Conservation (phyloP, 2,888 invertebrate genomes). For the Heliothis peltigera region DNA sequence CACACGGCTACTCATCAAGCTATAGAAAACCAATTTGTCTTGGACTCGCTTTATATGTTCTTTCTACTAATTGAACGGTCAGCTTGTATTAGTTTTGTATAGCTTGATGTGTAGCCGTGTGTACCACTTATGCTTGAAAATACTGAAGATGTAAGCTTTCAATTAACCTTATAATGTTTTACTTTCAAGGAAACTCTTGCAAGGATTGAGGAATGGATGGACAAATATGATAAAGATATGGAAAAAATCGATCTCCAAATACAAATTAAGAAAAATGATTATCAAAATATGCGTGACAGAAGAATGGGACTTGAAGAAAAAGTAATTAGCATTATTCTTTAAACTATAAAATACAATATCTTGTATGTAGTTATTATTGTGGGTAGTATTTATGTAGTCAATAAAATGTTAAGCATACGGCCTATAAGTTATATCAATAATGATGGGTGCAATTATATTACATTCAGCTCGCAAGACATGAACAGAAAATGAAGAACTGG, state of each 20-base stretch:
- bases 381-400: too few relatives aligned
- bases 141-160: background rate
- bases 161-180: background rate
- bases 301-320: conserved; percentile 66
- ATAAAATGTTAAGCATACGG: too few relatives aligned
- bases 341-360: background rate
- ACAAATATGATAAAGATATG: conserved; percentile 81
- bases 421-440: too few relatives aligned
- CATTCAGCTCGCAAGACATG: conserved; percentile 71
- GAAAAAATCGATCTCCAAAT: conserved; percentile 80
- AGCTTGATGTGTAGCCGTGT: too few relatives aligned
- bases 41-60: too few relatives aligned
- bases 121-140: too few relatives aligned
- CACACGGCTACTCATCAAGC: too few relatives aligned
- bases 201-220: conserved; percentile 80
- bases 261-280: conserved; percentile 77
- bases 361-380: too few relatives aligned
- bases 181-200: conserved; percentile 76
- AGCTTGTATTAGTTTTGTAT: too few relatives aligned
- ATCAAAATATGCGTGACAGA: conserved; percentile 69
- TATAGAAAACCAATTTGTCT: too few relatives aligned
- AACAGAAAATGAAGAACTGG: conserved; percentile 75
- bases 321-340: background rate
- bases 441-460: too few relatives aligned
- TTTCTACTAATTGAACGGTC: too few relatives aligned